Evolutionary conservation across 2,797 vertebrate genomes (phyloP).

Genomic region (Lagocephalus sceleratus): DNA sequence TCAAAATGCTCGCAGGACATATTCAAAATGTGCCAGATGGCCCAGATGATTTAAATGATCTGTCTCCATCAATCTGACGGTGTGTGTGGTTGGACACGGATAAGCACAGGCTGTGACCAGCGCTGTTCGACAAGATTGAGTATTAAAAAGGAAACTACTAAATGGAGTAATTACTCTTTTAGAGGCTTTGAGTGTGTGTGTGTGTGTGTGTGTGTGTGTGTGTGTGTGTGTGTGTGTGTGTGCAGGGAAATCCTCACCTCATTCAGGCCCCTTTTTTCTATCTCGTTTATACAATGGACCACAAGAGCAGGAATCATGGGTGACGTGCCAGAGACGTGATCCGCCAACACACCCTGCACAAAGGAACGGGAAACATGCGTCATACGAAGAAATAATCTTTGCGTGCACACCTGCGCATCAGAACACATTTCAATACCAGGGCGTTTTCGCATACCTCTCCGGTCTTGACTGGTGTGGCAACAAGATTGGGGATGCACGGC

Average conservation of each 20-base stretch:
- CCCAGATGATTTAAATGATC: no score
- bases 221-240: no score
- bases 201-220: no score
- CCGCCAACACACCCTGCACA: slow-evolving; percentile 84
- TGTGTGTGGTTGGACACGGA: no score
- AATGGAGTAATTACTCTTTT: no score
- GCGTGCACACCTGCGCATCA: not conserved
- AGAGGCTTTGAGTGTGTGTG: no score
- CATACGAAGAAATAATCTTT: not conserved
- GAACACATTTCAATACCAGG: fast-evolving
- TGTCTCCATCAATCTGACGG: no score
- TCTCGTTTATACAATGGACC: slow-evolving; percentile 94
- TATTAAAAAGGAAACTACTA: no score
- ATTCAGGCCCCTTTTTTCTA: slow-evolving; percentile 90
- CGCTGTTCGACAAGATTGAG: no score
- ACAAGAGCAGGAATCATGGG: slow-evolving; percentile 95
- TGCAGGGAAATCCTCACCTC: slow-evolving; percentile 78
- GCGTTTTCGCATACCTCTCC: slow-evolving; percentile 79
- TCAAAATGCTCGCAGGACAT: no score
- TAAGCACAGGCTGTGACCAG: no score
- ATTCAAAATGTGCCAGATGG: no score
- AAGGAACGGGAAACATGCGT: not conserved
- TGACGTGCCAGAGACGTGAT: slow-evolving; percentile 84
- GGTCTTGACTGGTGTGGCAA: slow-evolving; percentile 84
- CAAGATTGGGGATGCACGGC: slow-evolving; percentile 88